Evolutionary conservation across 2,113 vertebrate species (phyloP), one percentile per base, ranked within the genome.

Genomic region (Melanerpes aurifrons): DNA sequence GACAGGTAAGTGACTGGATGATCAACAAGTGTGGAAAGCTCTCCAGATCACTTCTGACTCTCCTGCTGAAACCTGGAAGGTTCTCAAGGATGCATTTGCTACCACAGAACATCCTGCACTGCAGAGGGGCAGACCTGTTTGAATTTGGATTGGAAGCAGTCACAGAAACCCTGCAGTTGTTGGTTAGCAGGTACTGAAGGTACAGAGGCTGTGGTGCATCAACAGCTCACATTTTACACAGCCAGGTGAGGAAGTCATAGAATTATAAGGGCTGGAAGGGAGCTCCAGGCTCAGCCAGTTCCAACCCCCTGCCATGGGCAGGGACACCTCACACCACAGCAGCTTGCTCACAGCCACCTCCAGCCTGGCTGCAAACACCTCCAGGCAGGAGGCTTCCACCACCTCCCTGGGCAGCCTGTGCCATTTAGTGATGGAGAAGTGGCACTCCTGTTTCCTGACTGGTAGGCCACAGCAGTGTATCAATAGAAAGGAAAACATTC

Each of bases 61-160:
- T 50, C 28, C 73, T 58, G 47, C n/a, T 19, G 47, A 53, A 47
- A 57, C 35, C 28, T 16, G 15, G 37, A 37, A 78, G 11, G 48
- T 20, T 43, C 32, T 74, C 43, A 12, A 20, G 66, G 21, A 22
- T 47, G 4, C 9, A 24, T 32, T 0, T 68, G 48, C 16, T 45
- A 43, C 9, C 10, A 61, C 43, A 84, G 62, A 53, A 45, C 37
- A 86, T 1, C 4, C 26, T 50, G 48, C n/a, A 17, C 0, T 40
- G 15, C 2, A 64, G 19, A 43, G 5, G 18, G 2, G 26, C 16
- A 28, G 10, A 4, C 1, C 6, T 25, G 7, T 7, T 40, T 25
- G 20, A 47, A 37, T 24, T 9, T 32, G 47, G 53, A 35, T 43
- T 74, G 61, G 18, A 59, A 88, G 17, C 8, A 63, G 31, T 22